Conservation (phyloP, 2,113 vertebrate genomes). For the Laterallus jamaicensis region DNA sequence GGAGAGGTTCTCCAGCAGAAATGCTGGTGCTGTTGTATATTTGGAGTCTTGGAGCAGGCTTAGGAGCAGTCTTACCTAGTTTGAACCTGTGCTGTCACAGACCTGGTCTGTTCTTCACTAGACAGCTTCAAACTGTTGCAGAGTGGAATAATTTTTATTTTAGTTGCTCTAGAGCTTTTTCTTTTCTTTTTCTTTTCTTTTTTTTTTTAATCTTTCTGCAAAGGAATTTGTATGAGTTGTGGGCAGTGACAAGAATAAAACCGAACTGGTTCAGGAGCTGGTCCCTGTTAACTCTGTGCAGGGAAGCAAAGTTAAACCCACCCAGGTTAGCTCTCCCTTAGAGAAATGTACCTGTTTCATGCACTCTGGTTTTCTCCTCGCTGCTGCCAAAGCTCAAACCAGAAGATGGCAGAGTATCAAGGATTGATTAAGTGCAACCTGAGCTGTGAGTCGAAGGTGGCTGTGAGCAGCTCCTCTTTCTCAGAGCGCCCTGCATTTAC, state of each 20-base stretch:
- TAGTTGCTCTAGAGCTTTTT: neutral
- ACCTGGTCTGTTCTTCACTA: neutral
- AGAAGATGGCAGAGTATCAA: constrained; percentile 67
- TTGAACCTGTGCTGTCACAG: neutral
- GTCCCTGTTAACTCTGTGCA: neutral
- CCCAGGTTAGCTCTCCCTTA: neutral
- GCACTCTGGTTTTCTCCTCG: neutral
- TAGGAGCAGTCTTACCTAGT: neutral
- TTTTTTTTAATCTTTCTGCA: neutral
- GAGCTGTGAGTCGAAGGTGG: constrained; percentile 64
- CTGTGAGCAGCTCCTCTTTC: constrained; percentile 61
- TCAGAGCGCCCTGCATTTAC: constrained; percentile 44
- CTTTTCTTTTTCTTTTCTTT: neutral
- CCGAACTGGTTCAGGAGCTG: neutral
- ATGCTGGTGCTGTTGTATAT: neutral
- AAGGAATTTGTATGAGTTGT: neutral
- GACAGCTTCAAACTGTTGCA: neutral
- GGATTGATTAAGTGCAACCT: constrained; percentile 70
- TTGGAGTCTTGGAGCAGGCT: neutral
- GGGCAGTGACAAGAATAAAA: neutral
- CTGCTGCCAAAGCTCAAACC: constrained; percentile 60
- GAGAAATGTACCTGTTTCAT: neutral
- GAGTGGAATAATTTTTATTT: neutral
- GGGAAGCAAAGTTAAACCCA: neutral
- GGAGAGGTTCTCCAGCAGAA: neutral